Evolutionary conservation across 2,888 invertebrate species (phyloP), one percentile per base, ranked within the genome.

Genomic region (Mythimna lalbum): DNA sequence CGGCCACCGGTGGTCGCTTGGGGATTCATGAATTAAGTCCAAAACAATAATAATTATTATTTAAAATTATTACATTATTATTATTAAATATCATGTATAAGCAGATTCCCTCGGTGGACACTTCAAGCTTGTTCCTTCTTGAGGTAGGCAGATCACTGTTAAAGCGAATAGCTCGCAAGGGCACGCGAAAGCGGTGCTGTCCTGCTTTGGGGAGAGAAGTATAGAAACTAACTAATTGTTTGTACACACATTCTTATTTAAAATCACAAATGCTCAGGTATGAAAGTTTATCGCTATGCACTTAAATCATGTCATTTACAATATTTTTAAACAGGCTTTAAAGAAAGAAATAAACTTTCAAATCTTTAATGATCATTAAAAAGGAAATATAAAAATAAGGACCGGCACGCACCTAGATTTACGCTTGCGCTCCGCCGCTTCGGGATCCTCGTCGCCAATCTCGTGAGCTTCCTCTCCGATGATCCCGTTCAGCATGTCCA

Each of bases 401-500:
- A 63, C 52, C 39, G 60, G 10, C 60, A 90, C 92, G 71, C 73
- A 96, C 96, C 96, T 96, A 84, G 96, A 96, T 76, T 94, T 96
- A n/a, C 93, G 88, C 73, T 94, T 76, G 9, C 91, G 90, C 0
- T 94, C 94, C 0, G 86, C 71, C 0, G 92, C 86, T 21, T 91
- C 91, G 10, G 23, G 9, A 1, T 93, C 94, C 0, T 88, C 84
- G 2, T 91, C 91, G 2, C 50, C 82, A 4, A 86, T 62, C 52
- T 93, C 92, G 36, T 86, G 87, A 2, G 92, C 94, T 82, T 97
- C 97, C 86, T 98, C 98, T 0, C 98, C 98, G 87, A 98, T 98
- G 89, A 98, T 98, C 49, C 97, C 97, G 74, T 98, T 98, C 86
- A 98, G 96, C 98, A 98, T 98, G 89, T 98, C 98, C 88, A 98